Evolutionary conservation across 2,113 vertebrate species (phyloP).

Genomic region (Varanus komodoensis): DNA sequence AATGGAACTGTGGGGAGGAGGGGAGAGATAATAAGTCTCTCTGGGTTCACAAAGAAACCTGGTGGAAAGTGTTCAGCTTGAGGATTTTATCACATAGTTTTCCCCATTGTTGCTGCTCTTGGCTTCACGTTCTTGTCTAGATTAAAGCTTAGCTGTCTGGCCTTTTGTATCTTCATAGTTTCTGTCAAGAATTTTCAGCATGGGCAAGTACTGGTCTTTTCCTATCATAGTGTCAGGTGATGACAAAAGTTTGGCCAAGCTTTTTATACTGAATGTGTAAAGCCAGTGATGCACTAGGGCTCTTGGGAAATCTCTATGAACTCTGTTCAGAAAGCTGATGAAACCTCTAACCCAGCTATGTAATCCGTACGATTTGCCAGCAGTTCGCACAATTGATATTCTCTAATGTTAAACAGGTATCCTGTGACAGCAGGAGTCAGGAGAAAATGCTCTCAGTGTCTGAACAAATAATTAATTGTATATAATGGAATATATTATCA

Average conservation of each 20-base stretch:
- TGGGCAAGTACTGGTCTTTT: constrained; percentile 10
- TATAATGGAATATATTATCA: neutral
- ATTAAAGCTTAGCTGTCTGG: constrained; percentile 30
- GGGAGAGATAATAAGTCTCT: constrained; percentile 25
- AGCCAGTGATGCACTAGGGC: constrained; percentile 1
- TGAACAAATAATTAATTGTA: neutral
- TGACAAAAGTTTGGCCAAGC: neutral
- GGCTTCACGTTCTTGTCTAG: constrained; percentile 22
- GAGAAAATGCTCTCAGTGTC: neutral
- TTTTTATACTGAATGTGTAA: neutral
- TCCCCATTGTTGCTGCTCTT: constrained; percentile 22
- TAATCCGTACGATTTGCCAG: constrained; percentile 1
- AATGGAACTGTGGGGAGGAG: neutral
- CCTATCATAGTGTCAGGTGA: neutral
- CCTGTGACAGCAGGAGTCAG: neutral
- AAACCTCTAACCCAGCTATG: constrained; percentile 14
- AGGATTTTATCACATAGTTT: constrained; percentile 8
- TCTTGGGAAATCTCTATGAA: neutral
- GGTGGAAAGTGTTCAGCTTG: constrained; percentile 19
- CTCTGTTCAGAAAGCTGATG: neutral
- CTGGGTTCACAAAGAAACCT: constrained; percentile 31
- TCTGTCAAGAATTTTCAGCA: constrained; percentile 18
- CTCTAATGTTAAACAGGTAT: neutral
- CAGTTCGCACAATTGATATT: neutral
- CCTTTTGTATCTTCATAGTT: constrained; percentile 15